These are phyloP conservation scores for Nymphalis polychloros DNA, from an alignment of 2,888 invertebrate species.

Conservation along the genomic window DNA sequence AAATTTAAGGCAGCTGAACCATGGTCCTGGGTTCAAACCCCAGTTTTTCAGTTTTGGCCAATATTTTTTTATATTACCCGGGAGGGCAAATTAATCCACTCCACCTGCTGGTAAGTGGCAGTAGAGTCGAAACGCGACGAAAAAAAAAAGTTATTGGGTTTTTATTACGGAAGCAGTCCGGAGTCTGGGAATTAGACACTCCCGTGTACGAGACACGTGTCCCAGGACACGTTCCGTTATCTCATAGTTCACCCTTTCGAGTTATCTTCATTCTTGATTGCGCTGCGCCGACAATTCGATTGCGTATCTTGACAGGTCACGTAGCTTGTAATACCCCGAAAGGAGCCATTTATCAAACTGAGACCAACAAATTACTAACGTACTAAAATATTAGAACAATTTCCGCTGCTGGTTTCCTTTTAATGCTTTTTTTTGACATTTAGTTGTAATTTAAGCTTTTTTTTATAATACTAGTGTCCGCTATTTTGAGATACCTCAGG, in stretches of 20 bases:
- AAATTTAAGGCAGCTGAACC: no score
- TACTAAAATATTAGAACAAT: constrained; percentile 17
- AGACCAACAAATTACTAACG: constrained; percentile 24
- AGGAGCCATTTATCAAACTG: constrained; percentile 28
- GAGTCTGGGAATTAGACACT: no score
- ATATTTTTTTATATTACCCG: no score
- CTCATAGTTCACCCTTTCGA: neutral
- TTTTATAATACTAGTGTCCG: no score
- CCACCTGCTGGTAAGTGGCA: no score
- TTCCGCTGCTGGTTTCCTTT: neutral
- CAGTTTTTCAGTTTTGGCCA: no score
- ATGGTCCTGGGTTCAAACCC: no score
- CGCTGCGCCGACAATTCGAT: constrained; percentile 16
- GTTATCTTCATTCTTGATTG: constrained; percentile 6
- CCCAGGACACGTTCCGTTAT: neutral
- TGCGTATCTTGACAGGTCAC: constrained; percentile 21
- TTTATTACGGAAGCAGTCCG: no score
- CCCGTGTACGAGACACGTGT: neutral
- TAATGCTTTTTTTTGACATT: neutral
- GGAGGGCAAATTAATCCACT: no score
- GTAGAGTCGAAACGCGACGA: no score
- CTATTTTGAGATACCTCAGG: no score
- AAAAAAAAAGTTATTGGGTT: no score
- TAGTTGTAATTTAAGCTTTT: neutral
- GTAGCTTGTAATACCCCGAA: constrained; percentile 21